Evolutionary conservation across 2,888 invertebrate genomes (phyloP), one percentile per base, ranked within the genome.

Genomic region (Lasioglossum vierecki): DNA sequence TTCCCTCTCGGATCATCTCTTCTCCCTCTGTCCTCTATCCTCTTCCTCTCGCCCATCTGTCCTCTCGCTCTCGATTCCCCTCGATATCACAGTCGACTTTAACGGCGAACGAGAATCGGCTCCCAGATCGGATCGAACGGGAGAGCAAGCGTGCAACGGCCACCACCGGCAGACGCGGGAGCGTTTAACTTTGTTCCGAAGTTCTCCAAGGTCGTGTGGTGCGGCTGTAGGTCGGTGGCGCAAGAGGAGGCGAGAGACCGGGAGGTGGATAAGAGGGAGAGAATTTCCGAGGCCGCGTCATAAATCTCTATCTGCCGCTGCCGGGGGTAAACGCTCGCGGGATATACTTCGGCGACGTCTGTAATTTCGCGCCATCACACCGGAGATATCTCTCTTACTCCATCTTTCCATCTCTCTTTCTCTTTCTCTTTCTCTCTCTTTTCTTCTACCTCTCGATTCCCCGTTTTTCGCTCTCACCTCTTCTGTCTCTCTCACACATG

Each of bases 171-270:
- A 89, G 90, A 85, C 88, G 83, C 85, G 90, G 30, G 66, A 89
- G 88, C 91, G 92, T 92, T 93, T 93, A 94, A 94, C 94, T 94
- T 94, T 94, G 94, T 94, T 94, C 93, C 91, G 89, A 94, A 94
- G 93, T 94, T 94, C 92, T 91, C 91, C 93, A 93, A 92, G 93
- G 93, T 92, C 93, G 92, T 89, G 91, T 90, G 92, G 76, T 75
- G 82, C 86, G 88, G 88, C 88, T 92, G 91, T 93, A 92, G 93
- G 92, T 93, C 93, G 93, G 90, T 90, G 89, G 90, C 90, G 90
- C 91, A 84, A 85, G 85, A 84, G 85, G 83, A 70, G 88, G 84
- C 66, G 75, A 76, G 35, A 35, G 79, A 82, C 81, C 75, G 44
- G 46, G 76, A 82, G 72, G 83, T 84, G 53, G 22, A 53, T 83